phyloP scores from a whole-genome alignment of 2,797 vertebrate species.

The Poecilia gillii region DNA sequence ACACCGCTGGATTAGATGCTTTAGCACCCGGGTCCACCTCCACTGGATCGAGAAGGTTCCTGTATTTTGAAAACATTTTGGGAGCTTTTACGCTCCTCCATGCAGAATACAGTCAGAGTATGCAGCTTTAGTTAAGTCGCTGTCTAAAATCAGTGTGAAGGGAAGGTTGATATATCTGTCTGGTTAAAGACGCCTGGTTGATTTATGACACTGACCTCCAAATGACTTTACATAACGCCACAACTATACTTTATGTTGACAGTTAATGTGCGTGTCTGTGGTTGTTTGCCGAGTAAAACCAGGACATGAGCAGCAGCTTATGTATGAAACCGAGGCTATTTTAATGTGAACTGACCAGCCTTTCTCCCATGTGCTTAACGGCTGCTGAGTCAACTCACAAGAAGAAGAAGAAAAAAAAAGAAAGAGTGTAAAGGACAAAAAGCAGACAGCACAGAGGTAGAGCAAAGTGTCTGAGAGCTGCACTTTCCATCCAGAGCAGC shows the following conservation, averaged over 20 bases:
- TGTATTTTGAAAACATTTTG: neutral
- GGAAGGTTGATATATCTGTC: neutral
- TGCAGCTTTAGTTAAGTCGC: neutral
- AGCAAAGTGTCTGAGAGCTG: constrained; percentile 35
- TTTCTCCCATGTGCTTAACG: constrained; percentile 24
- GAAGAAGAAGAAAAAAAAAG: neutral
- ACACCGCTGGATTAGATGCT: neutral
- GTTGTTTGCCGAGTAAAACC: neutral
- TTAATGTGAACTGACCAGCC: constrained; percentile 19
- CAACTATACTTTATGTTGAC: neutral
- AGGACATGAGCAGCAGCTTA: constrained; percentile 10
- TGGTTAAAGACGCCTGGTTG: neutral
- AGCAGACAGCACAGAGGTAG: constrained; percentile 16
- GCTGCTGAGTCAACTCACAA: constrained; percentile 20
- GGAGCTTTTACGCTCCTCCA: neutral
- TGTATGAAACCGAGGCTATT: constrained; percentile 26
- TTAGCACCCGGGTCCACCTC: neutral
- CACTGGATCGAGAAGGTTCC: neutral
- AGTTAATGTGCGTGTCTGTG: neutral
- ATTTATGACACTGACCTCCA: neutral
- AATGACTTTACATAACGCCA: constrained; percentile 4
- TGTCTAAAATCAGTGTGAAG: neutral
- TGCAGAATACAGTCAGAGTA: neutral
- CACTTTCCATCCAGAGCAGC: constrained; percentile 54
- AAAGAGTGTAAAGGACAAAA: neutral